Evolutionary conservation across 2,888 invertebrate genomes (phyloP).

Genomic region (Idaea dimidiata): DNA sequence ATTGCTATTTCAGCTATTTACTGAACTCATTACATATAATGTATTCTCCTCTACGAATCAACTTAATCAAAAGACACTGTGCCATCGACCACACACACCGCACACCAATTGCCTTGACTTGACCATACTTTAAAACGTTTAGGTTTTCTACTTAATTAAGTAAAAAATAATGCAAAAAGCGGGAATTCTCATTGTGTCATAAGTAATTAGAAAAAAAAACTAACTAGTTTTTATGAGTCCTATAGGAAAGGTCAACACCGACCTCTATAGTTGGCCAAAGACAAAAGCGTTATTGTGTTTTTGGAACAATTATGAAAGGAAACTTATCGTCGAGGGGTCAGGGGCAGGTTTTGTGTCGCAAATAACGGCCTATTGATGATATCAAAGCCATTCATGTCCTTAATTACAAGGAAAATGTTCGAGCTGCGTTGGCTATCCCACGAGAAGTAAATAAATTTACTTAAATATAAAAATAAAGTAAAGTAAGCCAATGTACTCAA

Average conservation of each 20-base stretch:
- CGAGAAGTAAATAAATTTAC: not conserved
- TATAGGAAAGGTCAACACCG: not conserved
- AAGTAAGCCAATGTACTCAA: too few relatives aligned
- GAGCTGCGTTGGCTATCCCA: not conserved
- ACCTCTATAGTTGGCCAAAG: not conserved
- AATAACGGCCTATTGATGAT: slow-evolving; percentile 15
- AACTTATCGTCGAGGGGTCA: slow-evolving; percentile 28
- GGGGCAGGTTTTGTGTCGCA: slow-evolving; percentile 26
- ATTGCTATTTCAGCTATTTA: too few relatives aligned
- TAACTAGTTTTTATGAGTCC: not conserved
- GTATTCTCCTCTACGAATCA: too few relatives aligned
- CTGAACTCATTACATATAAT: too few relatives aligned
- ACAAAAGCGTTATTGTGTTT: slow-evolving; percentile 27
- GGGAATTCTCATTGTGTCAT: too few relatives aligned
- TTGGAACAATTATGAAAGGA: slow-evolving; percentile 23
- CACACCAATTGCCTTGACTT: too few relatives aligned
- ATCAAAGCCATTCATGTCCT: slow-evolving; percentile 1
- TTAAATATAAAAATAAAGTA: too few relatives aligned
- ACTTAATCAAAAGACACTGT: too few relatives aligned
- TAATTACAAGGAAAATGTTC: not conserved
- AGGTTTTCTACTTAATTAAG: too few relatives aligned
- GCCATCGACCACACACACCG: too few relatives aligned
- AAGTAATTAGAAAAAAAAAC: not conserved
- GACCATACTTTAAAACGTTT: too few relatives aligned
- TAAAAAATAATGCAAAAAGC: too few relatives aligned